A percentile compares a stretch with the other conserved stretches of the same genome.
Evolutionary conservation across 2,888 invertebrate species (phyloP).

Genomic region (Tinea trinotella): DNA sequence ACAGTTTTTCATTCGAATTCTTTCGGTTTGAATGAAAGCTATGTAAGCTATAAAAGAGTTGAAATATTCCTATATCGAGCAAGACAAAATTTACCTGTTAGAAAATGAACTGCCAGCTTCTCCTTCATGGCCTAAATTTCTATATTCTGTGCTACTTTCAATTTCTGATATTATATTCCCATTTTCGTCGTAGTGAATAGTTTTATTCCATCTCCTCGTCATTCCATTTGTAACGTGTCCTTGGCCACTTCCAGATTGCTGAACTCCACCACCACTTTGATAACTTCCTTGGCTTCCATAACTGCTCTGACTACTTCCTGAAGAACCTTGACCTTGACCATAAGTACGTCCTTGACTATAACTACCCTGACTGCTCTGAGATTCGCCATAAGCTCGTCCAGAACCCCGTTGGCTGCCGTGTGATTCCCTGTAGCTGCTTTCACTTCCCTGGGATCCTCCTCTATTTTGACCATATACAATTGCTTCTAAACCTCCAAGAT

Average conservation of each 20-base stretch:
- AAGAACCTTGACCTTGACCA: slow-evolving; percentile 9
- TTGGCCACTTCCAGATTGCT: neutral
- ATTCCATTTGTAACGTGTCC: slow-evolving; percentile 37
- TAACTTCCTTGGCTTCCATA: neutral
- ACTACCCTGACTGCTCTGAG: slow-evolving; percentile 28
- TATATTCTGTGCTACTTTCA: slow-evolving; percentile 68
- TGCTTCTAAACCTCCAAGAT: slow-evolving; percentile 14
- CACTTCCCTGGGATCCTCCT: slow-evolving; percentile 22
- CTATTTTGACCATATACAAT: slow-evolving; percentile 20
- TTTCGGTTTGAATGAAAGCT: no score
- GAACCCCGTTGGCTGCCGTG: slow-evolving; percentile 16
- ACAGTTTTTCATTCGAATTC: neutral
- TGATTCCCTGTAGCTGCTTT: neutral
- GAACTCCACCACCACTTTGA: slow-evolving; percentile 22
- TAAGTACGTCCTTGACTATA: slow-evolving; percentile 22
- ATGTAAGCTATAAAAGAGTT: no score
- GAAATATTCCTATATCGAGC: no score
- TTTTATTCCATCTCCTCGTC: slow-evolving; percentile 40
- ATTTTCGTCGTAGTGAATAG: slow-evolving; percentile 49
- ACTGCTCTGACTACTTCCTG: neutral
- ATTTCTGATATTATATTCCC: slow-evolving; percentile 58
- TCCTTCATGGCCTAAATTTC: slow-evolving; percentile 54
- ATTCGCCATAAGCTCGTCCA: neutral
- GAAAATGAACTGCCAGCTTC: slow-evolving; percentile 58
- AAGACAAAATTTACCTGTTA: slow-evolving; percentile 52